These are phyloP conservation scores for Trisateles emortualis DNA, from an alignment of 2,888 invertebrate genomes.

Conservation along the genomic window DNA sequence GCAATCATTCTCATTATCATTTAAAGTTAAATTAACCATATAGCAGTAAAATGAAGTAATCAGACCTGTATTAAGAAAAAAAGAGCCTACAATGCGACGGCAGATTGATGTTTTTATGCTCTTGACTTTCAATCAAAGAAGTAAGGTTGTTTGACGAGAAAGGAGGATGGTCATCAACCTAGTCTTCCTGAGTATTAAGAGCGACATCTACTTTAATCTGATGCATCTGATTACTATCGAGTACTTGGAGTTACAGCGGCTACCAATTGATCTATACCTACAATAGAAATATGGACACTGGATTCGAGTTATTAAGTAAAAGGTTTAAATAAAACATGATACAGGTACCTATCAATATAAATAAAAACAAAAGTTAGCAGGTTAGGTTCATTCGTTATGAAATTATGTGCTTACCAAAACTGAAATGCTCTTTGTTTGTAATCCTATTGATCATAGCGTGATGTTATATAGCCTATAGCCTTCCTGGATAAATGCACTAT, in stretches of 20 bases:
- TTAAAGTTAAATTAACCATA: neutral
- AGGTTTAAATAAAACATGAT: too few species aligned
- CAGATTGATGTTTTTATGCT: neutral
- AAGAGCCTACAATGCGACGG: neutral
- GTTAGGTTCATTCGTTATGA: too few species aligned
- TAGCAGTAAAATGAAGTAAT: neutral
- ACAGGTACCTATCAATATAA: too few species aligned
- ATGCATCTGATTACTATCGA: neutral
- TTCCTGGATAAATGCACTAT: too few species aligned
- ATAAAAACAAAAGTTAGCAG: too few species aligned
- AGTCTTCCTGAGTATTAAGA: neutral
- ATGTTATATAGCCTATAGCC: too few species aligned
- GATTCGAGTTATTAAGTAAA: neutral
- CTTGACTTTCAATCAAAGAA: neutral
- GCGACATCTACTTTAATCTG: neutral
- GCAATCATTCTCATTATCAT: too few species aligned
- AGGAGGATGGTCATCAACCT: neutral
- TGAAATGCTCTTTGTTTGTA: too few species aligned
- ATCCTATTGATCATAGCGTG: too few species aligned
- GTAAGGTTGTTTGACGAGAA: neutral
- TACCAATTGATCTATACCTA: neutral
- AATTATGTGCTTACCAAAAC: too few species aligned
- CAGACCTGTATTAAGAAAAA: too few species aligned
- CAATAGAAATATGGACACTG: neutral
- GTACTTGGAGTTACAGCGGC: neutral